These are phyloP conservation scores for Thereva unica DNA, from an alignment of 2,888 invertebrate genomes.

Conservation along the genomic window DNA sequence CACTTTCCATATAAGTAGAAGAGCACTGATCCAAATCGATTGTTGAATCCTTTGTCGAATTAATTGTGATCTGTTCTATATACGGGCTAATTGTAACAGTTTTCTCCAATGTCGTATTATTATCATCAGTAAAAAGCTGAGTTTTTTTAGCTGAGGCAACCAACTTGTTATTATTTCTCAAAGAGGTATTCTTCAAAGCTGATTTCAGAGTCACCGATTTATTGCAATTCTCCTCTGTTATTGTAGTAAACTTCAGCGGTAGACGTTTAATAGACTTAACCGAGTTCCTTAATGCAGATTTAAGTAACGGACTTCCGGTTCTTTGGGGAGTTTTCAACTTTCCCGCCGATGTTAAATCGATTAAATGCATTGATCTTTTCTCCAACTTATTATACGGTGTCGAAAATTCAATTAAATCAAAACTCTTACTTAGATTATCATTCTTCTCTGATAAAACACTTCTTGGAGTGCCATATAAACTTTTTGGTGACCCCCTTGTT, in stretches of 20 bases:
- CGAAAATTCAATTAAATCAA: constrained; percentile 46
- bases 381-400: constrained; percentile 49
- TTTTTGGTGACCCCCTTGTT: constrained; percentile 44
- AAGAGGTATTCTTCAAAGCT: neutral
- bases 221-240: neutral
- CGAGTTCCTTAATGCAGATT: constrained; percentile 24
- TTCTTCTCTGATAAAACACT: constrained; percentile 47
- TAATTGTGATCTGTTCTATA: neutral
- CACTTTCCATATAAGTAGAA: neutral
- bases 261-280: neutral
- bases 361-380: constrained; percentile 52
- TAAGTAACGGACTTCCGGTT: constrained; percentile 7
- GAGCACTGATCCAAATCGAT: neutral
- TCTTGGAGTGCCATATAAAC: constrained; percentile 48
- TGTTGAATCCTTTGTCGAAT: neutral
- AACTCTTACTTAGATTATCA: constrained; percentile 38
- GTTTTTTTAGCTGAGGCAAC: too few relatives aligned
- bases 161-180: too few relatives aligned
- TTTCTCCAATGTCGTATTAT: too few relatives aligned
- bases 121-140: too few relatives aligned
- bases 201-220: neutral
- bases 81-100: too few relatives aligned
- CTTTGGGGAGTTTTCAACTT: constrained; percentile 40
- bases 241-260: neutral
- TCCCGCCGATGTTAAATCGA: constrained; percentile 54